Conservation (phyloP, 2,888 invertebrate genomes). For the Pristionchus fissidentatus region DNA sequence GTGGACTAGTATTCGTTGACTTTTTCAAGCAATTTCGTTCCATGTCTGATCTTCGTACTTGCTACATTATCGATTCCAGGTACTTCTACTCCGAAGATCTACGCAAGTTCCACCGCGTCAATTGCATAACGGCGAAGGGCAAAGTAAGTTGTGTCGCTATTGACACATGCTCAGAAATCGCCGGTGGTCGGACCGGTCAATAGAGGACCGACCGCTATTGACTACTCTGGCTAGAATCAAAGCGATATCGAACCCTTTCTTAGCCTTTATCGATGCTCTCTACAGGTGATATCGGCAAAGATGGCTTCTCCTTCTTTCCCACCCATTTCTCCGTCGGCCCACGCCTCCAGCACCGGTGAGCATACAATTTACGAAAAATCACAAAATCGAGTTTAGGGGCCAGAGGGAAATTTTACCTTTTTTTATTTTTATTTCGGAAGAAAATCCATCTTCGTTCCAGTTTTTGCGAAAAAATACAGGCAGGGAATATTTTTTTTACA, state of each 20-base stretch:
- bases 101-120: slow-evolving; percentile 73
- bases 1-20: background rate
- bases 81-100: slow-evolving; percentile 75
- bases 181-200: too few relatives aligned
- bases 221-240: too few relatives aligned
- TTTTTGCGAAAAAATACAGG: too few relatives aligned
- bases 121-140: slow-evolving; percentile 72
- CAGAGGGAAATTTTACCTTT: too few relatives aligned
- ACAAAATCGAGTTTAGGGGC: too few relatives aligned
- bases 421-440: too few relatives aligned
- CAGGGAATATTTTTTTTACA: too few relatives aligned
- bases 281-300: slow-evolving; percentile 61
- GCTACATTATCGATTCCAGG: background rate
- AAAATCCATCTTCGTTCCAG: too few relatives aligned
- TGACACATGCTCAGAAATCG: background rate
- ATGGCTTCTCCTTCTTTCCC: slow-evolving; percentile 53
- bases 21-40: background rate
- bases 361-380: too few relatives aligned
- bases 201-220: background rate
- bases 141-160: slow-evolving; percentile 54
- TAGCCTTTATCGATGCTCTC: background rate
- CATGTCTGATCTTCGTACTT: background rate
- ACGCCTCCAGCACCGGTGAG: slow-evolving; percentile 14
- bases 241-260: too few relatives aligned
- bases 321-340: slow-evolving; percentile 8